Percentiles rank a stretch among this genome's conserved stretches.
Evolutionary conservation across 2,113 vertebrate species (phyloP).

Genomic region (Phylloscopus whistleri): DNA sequence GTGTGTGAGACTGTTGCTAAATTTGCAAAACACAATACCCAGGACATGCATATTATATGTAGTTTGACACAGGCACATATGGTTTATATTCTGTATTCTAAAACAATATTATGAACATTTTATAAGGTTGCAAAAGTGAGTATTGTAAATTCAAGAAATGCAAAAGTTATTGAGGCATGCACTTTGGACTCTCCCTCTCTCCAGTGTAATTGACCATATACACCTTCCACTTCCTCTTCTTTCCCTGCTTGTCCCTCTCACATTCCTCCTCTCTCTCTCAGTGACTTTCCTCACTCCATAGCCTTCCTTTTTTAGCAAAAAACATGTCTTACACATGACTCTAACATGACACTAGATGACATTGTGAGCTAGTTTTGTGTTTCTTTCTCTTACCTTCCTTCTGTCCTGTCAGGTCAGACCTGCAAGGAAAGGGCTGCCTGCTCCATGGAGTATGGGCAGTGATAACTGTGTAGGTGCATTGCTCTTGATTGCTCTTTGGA

Average conservation of each 20-base stretch:
- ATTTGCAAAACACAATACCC: slow-evolving; percentile 65
- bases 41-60: slow-evolving; percentile 55
- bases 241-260: not conserved
- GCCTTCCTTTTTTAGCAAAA: not conserved
- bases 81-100: slow-evolving; percentile 59
- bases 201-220: slow-evolving; percentile 23
- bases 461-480: not conserved
- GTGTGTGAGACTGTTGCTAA: slow-evolving; percentile 55
- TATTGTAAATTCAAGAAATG: slow-evolving; percentile 64
- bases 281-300: not conserved
- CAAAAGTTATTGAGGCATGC: slow-evolving; percentile 55
- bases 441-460: not conserved
- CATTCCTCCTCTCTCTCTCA: not conserved
- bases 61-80: slow-evolving; percentile 59
- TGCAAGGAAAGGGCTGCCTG: not conserved
- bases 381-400: not conserved
- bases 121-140: slow-evolving; percentile 61
- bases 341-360: not conserved
- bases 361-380: not conserved
- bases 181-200: slow-evolving; percentile 36
- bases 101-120: slow-evolving; percentile 61
- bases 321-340: not conserved
- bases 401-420: not conserved
- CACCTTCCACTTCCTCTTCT: slow-evolving; percentile 32
- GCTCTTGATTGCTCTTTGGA: not conserved